Percentiles rank a stretch among this genome's conserved stretches.
Evolutionary conservation across 2,113 vertebrate genomes (phyloP).

Genomic region (Psettodes erumei): DNA sequence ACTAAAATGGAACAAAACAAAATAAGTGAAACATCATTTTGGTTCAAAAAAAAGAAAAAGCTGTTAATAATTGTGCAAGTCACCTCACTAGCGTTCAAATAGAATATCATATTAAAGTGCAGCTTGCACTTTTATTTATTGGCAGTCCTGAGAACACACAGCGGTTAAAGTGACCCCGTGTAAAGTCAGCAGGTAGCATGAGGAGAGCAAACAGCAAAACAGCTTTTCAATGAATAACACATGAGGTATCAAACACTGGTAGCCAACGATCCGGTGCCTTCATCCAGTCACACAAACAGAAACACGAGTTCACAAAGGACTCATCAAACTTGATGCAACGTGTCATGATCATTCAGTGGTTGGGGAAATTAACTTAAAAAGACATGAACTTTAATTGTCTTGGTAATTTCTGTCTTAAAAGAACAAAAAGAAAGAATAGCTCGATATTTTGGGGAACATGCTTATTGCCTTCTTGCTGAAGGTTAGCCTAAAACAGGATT

Average conservation of each 20-base stretch:
- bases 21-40: constrained; percentile 26
- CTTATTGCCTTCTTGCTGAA: background rate
- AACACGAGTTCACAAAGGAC: constrained; percentile 28
- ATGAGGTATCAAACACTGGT: constrained; percentile 75
- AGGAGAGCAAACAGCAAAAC: constrained; percentile 75
- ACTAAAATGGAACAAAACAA: constrained; percentile 23
- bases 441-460: background rate
- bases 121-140: constrained; percentile 67
- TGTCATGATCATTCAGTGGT: constrained; percentile 41
- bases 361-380: constrained; percentile 45
- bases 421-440: background rate
- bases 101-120: constrained; percentile 56
- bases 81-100: constrained; percentile 48
- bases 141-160: constrained; percentile 48
- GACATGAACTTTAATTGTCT: constrained; percentile 13
- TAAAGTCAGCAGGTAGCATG: constrained; percentile 76
- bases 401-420: constrained; percentile 38
- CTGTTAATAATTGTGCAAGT: constrained; percentile 51
- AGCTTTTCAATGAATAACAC: constrained; percentile 78
- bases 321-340: constrained; percentile 41
- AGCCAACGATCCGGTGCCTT: constrained; percentile 59
- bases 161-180: constrained; percentile 66
- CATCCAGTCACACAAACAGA: constrained; percentile 34
- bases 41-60: constrained; percentile 40
- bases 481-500: too few relatives aligned